phyloP scores from a whole-genome alignment of 2,797 vertebrate species.

The Poeciliopsis presidionis region DNA sequence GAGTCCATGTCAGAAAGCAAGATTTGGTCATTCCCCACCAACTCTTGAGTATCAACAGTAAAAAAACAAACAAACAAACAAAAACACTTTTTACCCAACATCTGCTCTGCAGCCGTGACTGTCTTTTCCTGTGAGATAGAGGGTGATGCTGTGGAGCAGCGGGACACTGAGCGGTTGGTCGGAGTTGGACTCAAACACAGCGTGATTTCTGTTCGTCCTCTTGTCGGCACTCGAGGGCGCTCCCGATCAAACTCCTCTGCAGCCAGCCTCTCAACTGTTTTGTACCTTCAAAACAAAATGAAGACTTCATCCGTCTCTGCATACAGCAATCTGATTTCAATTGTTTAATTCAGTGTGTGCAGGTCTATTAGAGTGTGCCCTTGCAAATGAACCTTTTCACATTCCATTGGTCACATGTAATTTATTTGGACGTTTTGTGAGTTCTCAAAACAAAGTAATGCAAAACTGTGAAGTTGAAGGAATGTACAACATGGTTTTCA shows the following conservation, averaged over 20 bases:
- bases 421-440: neutral
- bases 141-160: constrained; percentile 76
- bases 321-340: neutral
- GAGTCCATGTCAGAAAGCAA: neutral
- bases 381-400: neutral
- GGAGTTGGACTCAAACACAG: constrained; percentile 87
- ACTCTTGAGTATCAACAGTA: constrained; percentile 3
- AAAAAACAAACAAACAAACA: neutral
- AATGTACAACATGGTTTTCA: neutral
- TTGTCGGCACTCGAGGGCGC: constrained; percentile 74
- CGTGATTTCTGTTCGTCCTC: constrained; percentile 90
- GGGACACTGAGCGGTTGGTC: constrained; percentile 74
- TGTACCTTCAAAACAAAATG: constrained; percentile 83
- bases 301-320: constrained; percentile 1
- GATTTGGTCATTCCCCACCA: constrained; percentile 4
- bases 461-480: neutral
- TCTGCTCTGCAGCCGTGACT: constrained; percentile 46
- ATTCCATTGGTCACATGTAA: neutral
- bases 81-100: constrained; percentile 76
- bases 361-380: neutral
- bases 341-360: neutral
- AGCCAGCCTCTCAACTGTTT: constrained; percentile 90
- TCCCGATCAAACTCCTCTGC: constrained; percentile 90
- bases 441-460: neutral
- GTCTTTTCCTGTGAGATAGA: constrained; percentile 76